Conservation (phyloP, 2,888 invertebrate genomes). For the Perithous albicinctus region DNA sequence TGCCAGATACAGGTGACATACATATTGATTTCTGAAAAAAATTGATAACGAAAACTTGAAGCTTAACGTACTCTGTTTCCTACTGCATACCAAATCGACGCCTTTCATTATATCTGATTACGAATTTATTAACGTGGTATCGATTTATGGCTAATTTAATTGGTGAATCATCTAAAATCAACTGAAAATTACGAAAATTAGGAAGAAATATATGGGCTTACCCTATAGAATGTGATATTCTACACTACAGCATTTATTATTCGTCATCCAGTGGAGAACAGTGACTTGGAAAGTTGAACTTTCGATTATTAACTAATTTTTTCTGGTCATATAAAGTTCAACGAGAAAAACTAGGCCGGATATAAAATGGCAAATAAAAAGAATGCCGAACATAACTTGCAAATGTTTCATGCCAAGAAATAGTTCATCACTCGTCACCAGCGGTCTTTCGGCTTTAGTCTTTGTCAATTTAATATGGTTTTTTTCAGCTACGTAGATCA, state of each 20-base stretch:
- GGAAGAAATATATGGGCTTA: no score
- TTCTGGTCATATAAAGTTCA: not conserved
- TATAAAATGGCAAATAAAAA: not conserved
- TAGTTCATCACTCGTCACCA: not conserved
- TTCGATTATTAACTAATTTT: not conserved
- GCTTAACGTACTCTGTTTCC: no score
- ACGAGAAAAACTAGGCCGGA: slow-evolving; percentile 3
- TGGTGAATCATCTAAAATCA: not conserved
- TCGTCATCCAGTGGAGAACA: no score
- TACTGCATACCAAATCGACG: no score
- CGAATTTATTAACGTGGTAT: no score
- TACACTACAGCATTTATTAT: not conserved
- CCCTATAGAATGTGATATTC: no score
- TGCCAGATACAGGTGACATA: not conserved
- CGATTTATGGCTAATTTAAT: no score
- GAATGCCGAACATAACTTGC: not conserved
- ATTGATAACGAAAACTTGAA: no score
- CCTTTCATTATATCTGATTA: no score
- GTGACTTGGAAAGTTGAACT: no score
- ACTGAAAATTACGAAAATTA: no score
- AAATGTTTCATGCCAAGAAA: slow-evolving; percentile 5
- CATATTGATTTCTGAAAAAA: no score
- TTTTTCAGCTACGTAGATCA: slow-evolving; percentile 46
- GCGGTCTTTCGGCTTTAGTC: not conserved
- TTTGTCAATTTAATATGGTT: not conserved